Conservation (phyloP, 2,113 vertebrate species). For the Oostethus manadensis region DNA sequence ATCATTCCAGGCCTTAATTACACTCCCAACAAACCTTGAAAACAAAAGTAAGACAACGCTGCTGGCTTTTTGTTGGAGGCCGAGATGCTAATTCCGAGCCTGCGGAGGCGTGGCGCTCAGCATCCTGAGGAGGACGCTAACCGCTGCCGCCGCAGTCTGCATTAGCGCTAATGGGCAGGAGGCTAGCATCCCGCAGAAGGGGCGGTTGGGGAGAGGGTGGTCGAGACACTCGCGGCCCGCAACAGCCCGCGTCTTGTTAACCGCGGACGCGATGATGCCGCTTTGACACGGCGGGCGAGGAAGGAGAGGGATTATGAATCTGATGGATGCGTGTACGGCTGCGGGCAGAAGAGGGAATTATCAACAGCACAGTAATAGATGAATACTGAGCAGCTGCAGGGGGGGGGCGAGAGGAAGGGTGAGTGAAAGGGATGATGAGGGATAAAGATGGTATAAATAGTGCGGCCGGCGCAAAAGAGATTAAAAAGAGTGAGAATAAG, state of each 20-base stretch:
- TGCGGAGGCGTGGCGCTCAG: neutral
- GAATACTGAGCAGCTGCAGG: conserved; percentile 70
- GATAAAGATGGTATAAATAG: conserved; percentile 57
- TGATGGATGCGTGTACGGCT: conserved; percentile 73
- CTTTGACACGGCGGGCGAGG: conserved; percentile 43
- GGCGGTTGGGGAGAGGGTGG: no score
- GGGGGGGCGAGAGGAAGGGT: conserved; percentile 22
- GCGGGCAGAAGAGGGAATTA: conserved; percentile 70
- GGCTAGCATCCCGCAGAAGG: conserved; percentile 7
- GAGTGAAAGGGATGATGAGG: conserved; percentile 44
- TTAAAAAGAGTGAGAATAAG: conserved; percentile 32
- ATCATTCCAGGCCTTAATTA: neutral
- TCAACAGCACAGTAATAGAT: conserved; percentile 75
- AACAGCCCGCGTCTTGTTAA: neutral
- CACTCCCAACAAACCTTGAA: neutral
- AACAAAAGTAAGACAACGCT: conserved; percentile 9
- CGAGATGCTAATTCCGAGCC: conserved; percentile 34
- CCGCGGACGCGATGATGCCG: conserved; percentile 53
- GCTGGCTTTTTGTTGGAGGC: neutral
- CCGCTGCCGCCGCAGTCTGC: conserved; percentile 33
- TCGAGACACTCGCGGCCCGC: neutral
- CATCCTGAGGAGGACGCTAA: neutral
- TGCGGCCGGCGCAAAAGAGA: conserved; percentile 41
- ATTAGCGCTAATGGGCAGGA: conserved; percentile 41
- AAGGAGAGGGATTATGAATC: conserved; percentile 68